Base-by-base conservation (phyloP, 2,113 vertebrate genomes). In the Mionectes macconnelli region DNA sequence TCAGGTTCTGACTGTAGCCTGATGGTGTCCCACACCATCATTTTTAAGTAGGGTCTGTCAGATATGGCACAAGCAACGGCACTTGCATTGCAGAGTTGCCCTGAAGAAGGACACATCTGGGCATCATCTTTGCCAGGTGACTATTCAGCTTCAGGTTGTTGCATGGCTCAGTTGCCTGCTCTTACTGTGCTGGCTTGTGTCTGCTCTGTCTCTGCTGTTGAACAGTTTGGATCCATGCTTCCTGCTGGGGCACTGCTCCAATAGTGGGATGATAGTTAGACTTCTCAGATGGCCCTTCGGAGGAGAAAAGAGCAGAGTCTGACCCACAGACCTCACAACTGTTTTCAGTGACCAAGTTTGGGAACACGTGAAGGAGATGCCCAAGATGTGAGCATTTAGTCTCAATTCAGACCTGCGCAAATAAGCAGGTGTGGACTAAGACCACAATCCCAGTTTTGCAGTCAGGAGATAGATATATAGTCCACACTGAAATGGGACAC, bases 181-280 rank as follows among this genome's bases (percentile, higher is more conserved):
- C 12, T 56, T 62, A 22, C 16, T 90, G 10, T 57, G 42, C 56
- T 45, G 27, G 20, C 20, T 45, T 57, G 21, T 28, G 19, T 19
- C 52, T 74, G 27, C 47, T 75, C n/a, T 37, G 25, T 39, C 57
- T 60, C 45, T 87, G 73, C 37, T 44, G 24, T 7, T 8, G 27
- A 73, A 24, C 14, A 17, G 10, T 83, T 68, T 74, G 30, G 33
- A 50, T 50, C 39, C 14, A 7, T n/a, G 50, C 25, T 72, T 91
- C 69, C 52, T 8, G 0, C 31, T 4, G 14, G 14, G 33, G 79
- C 30, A 23, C 45, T 12, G 7, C 19, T 60, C 59, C 3, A 0
- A 63, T 22, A 83, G 53, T 2, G n/a, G 21, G 25, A 53, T 63
- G 23, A 17, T 63, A 45, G 25, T 50, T 5, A 47, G 27, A 35